Evolutionary conservation across 2,797 vertebrate species (phyloP).

Genomic region (Sebastes cheni): DNA sequence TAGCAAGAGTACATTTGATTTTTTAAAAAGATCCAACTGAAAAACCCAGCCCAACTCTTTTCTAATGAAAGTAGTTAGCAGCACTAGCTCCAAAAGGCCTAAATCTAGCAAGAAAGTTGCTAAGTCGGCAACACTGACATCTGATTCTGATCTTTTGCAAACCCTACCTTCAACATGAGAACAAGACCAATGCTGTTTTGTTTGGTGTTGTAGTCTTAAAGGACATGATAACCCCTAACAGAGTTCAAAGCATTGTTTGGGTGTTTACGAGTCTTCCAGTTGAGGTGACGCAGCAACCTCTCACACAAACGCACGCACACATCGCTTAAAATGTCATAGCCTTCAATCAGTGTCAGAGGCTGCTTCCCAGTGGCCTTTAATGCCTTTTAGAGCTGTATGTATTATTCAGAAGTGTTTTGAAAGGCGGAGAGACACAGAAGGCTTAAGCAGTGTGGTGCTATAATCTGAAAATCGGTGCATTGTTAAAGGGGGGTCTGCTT

Average conservation of each 20-base stretch:
- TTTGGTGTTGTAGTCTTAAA: not conserved
- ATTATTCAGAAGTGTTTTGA: constrained; percentile 38
- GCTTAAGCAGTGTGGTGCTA: not conserved
- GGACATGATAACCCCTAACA: not conserved
- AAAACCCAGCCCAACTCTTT: not conserved
- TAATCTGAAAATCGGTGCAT: not conserved
- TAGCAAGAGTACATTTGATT: rapidly evolving
- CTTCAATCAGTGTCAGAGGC: constrained; percentile 45
- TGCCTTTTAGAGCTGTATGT: constrained; percentile 42
- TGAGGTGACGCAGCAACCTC: constrained; percentile 15
- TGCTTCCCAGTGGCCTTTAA: constrained; percentile 41
- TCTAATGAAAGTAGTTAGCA: too few relatives aligned
- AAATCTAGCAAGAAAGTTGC: not conserved
- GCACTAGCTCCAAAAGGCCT: too few relatives aligned
- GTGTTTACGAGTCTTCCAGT: not conserved
- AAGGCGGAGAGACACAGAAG: not conserved
- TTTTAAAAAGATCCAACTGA: too few relatives aligned
- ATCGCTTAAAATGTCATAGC: constrained; percentile 49
- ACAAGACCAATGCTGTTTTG: not conserved
- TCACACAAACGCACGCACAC: constrained; percentile 1
- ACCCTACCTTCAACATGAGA: not conserved
- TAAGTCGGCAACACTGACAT: not conserved
- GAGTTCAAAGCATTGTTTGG: constrained; percentile 1
- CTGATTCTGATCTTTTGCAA: too few relatives aligned
- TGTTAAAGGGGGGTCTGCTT: not conserved